Evolutionary conservation across 2,888 invertebrate species (phyloP).

Genomic region (Lumbricus terrestris): DNA sequence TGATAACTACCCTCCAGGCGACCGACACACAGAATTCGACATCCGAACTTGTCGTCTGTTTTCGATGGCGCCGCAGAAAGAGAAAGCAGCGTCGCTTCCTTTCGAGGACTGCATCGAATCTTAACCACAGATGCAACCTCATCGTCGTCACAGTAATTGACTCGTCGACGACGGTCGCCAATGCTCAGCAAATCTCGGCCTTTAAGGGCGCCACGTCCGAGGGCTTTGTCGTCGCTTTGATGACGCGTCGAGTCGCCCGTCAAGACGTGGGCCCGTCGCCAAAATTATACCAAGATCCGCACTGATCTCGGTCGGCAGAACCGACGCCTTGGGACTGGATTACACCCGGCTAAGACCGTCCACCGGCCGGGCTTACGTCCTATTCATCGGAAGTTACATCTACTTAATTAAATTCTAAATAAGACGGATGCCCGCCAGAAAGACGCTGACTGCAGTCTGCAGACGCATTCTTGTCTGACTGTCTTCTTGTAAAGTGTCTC

Average conservation of each 20-base stretch:
- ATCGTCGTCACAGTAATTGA: no score
- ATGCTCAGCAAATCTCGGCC: background rate
- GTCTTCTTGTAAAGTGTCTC: background rate
- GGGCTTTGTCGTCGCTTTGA: background rate
- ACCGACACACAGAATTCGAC: no score
- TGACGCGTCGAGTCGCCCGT: background rate
- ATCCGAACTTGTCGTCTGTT: no score
- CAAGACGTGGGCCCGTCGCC: background rate
- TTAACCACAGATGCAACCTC: no score
- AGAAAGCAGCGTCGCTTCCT: no score
- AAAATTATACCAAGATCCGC: background rate
- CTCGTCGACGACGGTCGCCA: background rate
- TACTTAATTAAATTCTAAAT: slow-evolving; percentile 3
- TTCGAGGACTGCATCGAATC: no score
- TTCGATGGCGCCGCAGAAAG: no score
- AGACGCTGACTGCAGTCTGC: background rate
- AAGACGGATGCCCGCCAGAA: background rate
- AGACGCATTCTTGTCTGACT: background rate
- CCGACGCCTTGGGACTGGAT: background rate
- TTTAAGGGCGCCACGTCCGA: background rate
- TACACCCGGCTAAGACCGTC: background rate
- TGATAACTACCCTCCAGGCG: no score
- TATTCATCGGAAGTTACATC: background rate
- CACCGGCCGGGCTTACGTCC: background rate
- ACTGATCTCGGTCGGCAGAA: background rate